A percentile compares a stretch with the other conserved stretches of the same genome.
Evolutionary conservation across 1,140 invertebrate genomes (phyloP).

Genomic region (Meloidogyne chitwoodi): DNA sequence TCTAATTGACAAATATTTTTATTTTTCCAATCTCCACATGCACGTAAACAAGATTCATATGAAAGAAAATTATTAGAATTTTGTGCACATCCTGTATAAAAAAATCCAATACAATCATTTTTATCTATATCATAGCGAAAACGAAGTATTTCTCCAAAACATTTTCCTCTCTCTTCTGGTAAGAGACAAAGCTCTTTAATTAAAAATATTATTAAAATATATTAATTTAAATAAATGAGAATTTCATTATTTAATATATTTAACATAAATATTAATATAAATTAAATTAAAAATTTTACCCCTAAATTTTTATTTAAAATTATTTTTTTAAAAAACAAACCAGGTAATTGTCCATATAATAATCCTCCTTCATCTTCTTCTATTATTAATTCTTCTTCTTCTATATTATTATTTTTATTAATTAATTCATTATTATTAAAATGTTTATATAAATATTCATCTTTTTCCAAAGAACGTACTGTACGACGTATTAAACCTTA

Average conservation of each 20-base stretch:
- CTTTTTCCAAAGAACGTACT: not conserved
- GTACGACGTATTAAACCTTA: not conserved
- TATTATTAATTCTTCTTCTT: not conserved
- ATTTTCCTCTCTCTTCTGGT: conserved; percentile 53
- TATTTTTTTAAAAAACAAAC: not conserved
- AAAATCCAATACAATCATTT: conserved; percentile 45
- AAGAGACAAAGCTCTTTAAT: conserved; percentile 49
- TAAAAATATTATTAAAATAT: not conserved
- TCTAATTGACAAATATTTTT: conserved; percentile 72
- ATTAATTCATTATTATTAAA: not conserved
- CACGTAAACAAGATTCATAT: conserved; percentile 50
- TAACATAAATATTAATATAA: too few species aligned
- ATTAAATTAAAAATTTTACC: too few species aligned
- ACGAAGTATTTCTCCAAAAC: conserved; percentile 47
- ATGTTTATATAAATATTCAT: not conserved
- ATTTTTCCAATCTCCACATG: conserved; percentile 51
- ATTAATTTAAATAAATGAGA: too few species aligned
- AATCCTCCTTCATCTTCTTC: not conserved
- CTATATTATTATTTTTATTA: not conserved
- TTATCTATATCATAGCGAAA: conserved; percentile 48
- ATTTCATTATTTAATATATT: too few species aligned
- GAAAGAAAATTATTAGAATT: conserved; percentile 56
- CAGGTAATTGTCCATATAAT: conserved; percentile 16
- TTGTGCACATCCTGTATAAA: conserved; percentile 51
- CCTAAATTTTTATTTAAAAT: too few species aligned